Evolutionary conservation across 1,140 invertebrate genomes (phyloP).

Genomic region (Druon quercuslanigerum): DNA sequence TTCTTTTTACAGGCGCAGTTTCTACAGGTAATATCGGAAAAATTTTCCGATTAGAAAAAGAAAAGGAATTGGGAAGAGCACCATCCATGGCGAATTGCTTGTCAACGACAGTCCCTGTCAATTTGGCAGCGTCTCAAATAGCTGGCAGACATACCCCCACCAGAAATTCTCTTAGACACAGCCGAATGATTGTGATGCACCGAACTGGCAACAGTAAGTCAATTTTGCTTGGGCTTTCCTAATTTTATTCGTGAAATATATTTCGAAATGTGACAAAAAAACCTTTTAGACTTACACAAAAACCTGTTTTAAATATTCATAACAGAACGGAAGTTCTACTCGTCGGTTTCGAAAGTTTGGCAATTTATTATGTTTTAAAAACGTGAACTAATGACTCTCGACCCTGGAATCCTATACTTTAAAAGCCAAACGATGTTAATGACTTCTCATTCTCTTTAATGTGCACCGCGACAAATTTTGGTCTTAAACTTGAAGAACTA

Average conservation of each 20-base stretch:
- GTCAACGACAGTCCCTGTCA: slow-evolving; percentile 83
- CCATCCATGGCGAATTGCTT: slow-evolving; percentile 77
- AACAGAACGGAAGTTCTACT: too few relatives aligned
- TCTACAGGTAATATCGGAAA: slow-evolving; percentile 66
- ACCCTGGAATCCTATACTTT: background rate
- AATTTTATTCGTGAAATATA: too few relatives aligned
- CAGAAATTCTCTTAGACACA: slow-evolving; percentile 82
- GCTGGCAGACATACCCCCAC: slow-evolving; percentile 82
- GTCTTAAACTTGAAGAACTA: background rate
- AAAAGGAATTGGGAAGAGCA: slow-evolving; percentile 65
- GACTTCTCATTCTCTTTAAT: background rate
- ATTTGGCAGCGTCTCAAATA: slow-evolving; percentile 79
- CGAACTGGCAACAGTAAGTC: slow-evolving; percentile 76
- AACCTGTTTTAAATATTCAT: background rate
- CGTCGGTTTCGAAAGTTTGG: too few relatives aligned
- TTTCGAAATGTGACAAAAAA: too few relatives aligned
- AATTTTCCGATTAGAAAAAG: slow-evolving; percentile 58
- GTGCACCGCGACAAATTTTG: background rate
- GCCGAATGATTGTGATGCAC: slow-evolving; percentile 82
- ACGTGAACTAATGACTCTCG: background rate
- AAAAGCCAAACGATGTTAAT: background rate
- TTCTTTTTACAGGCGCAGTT: slow-evolving; percentile 58
- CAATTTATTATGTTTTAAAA: background rate
- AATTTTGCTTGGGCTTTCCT: background rate
- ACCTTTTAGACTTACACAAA: too few relatives aligned